Evolutionary conservation across 30 jellyfish, hydroid and myxozoan genomes (phyloP).

Genomic region (Mastigias papua): DNA sequence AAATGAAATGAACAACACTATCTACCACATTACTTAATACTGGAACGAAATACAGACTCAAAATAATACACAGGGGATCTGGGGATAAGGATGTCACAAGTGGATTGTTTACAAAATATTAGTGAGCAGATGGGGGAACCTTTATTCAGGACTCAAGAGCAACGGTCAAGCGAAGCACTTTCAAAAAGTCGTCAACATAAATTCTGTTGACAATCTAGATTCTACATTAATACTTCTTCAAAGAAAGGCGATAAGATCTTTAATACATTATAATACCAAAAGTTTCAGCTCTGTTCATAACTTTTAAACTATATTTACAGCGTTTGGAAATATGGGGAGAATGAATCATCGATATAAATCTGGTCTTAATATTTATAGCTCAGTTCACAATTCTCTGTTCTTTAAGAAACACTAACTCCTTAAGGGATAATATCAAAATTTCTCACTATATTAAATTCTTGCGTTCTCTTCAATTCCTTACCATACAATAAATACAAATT

Average conservation of each 20-base stretch:
- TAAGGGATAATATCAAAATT: not conserved
- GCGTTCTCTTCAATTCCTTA: not conserved
- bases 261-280: not conserved
- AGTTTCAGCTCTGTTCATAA: not conserved
- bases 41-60: too few species aligned
- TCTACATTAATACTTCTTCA: not conserved
- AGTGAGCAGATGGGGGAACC: too few species aligned
- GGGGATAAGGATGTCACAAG: too few species aligned
- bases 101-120: too few species aligned
- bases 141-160: too few species aligned
- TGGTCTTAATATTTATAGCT: not conserved
- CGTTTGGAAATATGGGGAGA: not conserved
- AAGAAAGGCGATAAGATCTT: not conserved
- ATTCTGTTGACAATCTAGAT: not conserved
- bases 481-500: constrained; percentile 1
- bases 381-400: too few species aligned
- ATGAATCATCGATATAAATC: not conserved
- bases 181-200: not conserved
- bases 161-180: not conserved
- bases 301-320: too few species aligned
- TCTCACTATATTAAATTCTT: not conserved
- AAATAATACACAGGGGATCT: too few species aligned
- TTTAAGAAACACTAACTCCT: too few species aligned
- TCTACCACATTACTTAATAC: too few species aligned
- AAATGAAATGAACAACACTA: too few species aligned